Evolutionary conservation across 2,113 vertebrate genomes (phyloP).

Genomic region (Propithecus coquereli): DNA sequence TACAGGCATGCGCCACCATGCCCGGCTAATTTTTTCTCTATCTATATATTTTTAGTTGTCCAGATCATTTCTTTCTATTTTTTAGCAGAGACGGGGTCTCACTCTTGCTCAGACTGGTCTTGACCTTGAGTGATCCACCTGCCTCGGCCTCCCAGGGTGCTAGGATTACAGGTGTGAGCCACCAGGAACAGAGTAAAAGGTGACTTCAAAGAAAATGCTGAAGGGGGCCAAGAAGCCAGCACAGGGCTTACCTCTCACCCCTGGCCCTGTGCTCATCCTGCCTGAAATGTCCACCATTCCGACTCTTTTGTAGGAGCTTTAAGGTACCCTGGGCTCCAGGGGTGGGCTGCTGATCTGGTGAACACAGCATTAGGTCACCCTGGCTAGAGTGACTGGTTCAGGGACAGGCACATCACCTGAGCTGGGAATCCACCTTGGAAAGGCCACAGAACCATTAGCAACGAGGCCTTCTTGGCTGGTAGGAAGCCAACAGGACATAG

Average conservation of each 20-base stretch:
- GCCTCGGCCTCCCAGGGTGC: too few species aligned
- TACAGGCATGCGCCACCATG: too few species aligned
- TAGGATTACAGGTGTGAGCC: too few species aligned
- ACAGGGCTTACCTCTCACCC: neutral
- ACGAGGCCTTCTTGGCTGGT: neutral
- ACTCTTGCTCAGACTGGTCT: too few species aligned
- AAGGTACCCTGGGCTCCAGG: neutral
- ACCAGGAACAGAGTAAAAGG: neutral
- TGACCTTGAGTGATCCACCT: too few species aligned
- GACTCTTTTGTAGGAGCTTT: neutral
- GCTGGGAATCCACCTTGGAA: neutral
- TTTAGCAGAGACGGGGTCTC: too few species aligned
- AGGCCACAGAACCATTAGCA: neutral
- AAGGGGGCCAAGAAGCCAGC: neutral
- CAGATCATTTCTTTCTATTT: too few species aligned
- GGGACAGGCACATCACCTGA: neutral
- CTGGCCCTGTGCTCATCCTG: accelerated
- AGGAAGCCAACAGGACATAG: neutral
- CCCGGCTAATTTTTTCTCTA: too few species aligned
- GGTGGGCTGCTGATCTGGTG: neutral
- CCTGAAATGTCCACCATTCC: neutral
- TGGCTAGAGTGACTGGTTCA: neutral
- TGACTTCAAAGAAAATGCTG: too few species aligned
- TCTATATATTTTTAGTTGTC: too few species aligned
- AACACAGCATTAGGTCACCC: neutral